Conservation (phyloP, 2,113 vertebrate species). For the Ciconia boyciana region DNA sequence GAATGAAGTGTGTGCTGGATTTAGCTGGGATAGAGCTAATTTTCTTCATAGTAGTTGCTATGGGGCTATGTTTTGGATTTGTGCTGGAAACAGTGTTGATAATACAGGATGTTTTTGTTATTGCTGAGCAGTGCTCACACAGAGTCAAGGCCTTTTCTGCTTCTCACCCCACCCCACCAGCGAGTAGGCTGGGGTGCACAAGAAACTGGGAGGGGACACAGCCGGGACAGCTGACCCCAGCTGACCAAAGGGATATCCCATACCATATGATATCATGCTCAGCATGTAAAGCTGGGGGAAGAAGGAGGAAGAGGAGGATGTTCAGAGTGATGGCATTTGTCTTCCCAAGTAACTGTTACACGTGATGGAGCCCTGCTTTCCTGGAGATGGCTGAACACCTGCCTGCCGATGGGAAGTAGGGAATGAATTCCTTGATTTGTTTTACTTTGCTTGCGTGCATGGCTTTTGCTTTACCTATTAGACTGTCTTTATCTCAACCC, state of each 20-base stretch:
- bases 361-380: background rate
- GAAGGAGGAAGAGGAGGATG: background rate
- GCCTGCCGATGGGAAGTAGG: background rate
- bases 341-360: no score
- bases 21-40: background rate
- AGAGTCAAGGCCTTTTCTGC: background rate
- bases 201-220: no score
- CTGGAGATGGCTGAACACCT: background rate
- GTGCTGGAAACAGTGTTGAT: background rate
- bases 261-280: background rate
- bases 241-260: background rate
- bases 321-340: no score
- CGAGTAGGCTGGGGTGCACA: background rate
- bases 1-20: fast-evolving
- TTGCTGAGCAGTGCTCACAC: background rate
- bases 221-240: background rate
- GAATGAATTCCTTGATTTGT: background rate
- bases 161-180: background rate
- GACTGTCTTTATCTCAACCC: background rate
- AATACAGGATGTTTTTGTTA: background rate
- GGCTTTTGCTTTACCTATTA: background rate
- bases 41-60: background rate
- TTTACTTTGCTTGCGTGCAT: background rate
- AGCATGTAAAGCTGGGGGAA: background rate
- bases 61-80: background rate